Conservation (phyloP, 2,888 invertebrate genomes). For the Ornithoptera alexandrae region DNA sequence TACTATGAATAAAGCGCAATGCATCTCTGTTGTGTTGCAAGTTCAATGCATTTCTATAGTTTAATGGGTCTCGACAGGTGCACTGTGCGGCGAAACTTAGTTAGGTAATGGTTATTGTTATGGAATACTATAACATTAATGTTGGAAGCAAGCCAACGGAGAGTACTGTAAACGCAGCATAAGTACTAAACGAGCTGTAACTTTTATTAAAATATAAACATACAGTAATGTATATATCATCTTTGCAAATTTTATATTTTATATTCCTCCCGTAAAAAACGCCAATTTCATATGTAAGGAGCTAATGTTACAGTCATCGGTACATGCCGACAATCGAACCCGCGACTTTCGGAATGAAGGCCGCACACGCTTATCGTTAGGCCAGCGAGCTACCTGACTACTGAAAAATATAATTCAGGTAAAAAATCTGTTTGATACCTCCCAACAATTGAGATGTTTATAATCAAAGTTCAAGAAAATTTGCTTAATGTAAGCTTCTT, state of each 20-base stretch:
- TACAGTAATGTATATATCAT: neutral
- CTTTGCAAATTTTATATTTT: neutral
- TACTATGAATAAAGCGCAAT: neutral
- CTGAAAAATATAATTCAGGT: too few relatives aligned
- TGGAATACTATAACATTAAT: slow-evolving; percentile 14
- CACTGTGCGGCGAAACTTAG: slow-evolving; percentile 45
- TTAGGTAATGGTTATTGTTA: slow-evolving; percentile 47
- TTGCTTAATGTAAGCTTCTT: too few relatives aligned
- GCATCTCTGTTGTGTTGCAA: neutral
- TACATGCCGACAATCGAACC: too few relatives aligned
- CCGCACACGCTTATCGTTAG: too few relatives aligned
- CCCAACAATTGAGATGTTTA: neutral
- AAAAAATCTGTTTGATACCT: too few relatives aligned
- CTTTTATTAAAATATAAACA: neutral
- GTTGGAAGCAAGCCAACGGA: slow-evolving; percentile 21
- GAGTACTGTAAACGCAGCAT: slow-evolving; percentile 14
- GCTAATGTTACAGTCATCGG: too few relatives aligned
- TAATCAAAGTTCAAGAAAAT: neutral
- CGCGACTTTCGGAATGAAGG: too few relatives aligned
- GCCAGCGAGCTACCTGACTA: too few relatives aligned
- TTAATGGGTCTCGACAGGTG: slow-evolving; percentile 57
- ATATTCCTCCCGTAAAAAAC: too few relatives aligned
- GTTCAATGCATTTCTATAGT: slow-evolving; percentile 36
- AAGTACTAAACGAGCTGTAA: neutral
- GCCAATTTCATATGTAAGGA: too few relatives aligned